Evolutionary conservation across 2,113 vertebrate species (phyloP).

Genomic region (Varanus salvator): DNA sequence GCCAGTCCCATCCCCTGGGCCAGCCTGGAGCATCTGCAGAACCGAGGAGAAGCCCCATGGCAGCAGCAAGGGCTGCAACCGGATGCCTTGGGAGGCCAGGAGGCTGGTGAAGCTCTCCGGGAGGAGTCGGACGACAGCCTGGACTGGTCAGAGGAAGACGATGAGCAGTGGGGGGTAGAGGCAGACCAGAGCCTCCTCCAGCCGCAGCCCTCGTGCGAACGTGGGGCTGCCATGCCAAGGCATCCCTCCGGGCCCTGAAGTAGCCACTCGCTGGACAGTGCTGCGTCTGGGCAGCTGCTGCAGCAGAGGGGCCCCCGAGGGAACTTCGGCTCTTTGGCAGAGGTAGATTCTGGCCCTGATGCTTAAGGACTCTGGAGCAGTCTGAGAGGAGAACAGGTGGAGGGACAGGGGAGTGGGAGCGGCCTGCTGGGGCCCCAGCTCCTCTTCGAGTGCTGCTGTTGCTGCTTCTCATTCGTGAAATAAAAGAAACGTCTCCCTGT

Average conservation of each 20-base stretch:
- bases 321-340: not conserved
- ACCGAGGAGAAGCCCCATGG: constrained; percentile 40
- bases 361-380: not conserved
- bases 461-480: not conserved
- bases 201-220: not conserved
- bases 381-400: too few relatives aligned
- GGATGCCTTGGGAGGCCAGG: constrained; percentile 32
- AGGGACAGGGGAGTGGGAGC: not conserved
- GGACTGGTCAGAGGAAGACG: constrained; percentile 81
- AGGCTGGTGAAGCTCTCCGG: constrained; percentile 9
- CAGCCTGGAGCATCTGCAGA: constrained; percentile 86
- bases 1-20: constrained; percentile 87
- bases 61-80: constrained; percentile 44
- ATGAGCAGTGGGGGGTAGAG: constrained; percentile 55
- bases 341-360: not conserved
- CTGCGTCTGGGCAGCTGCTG: too few relatives aligned
- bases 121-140: constrained; percentile 78
- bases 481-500: not conserved
- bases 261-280: not conserved
- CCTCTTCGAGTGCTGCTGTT: not conserved
- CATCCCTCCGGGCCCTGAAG: not conserved
- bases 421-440: not conserved
- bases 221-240: not conserved
- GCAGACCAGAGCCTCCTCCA: not conserved
- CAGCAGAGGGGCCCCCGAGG: not conserved